Evolutionary conservation across 2,113 vertebrate genomes (phyloP).

Genomic region (Chinchilla lanigera): DNA sequence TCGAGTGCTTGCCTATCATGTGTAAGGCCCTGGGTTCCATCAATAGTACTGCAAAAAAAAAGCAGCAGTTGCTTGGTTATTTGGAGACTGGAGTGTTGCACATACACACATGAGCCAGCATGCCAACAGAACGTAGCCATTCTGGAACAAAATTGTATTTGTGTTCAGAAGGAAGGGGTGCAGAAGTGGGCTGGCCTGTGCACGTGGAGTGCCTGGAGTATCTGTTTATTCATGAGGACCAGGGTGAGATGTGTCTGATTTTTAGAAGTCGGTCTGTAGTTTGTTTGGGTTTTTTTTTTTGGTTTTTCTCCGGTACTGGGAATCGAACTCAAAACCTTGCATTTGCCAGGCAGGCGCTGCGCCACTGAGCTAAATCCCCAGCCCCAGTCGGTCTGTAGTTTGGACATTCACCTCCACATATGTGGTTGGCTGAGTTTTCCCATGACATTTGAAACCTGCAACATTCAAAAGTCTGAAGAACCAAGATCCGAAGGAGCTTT

Average conservation of each 20-base stretch:
- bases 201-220: neutral
- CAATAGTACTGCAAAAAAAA: neutral
- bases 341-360: no score
- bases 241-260: neutral
- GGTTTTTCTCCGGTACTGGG: no score
- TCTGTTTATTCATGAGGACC: neutral
- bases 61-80: neutral
- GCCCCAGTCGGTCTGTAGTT: neutral
- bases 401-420: neutral
- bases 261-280: neutral
- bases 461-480: neutral
- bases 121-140: neutral
- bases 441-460: neutral
- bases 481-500: neutral
- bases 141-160: neutral
- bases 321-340: no score
- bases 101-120: neutral
- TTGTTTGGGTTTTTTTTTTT: no score
- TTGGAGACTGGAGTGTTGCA: neutral
- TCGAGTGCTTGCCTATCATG: neutral
- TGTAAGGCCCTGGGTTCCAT: neutral
- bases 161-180: neutral
- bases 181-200: neutral
- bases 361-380: no score
- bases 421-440: neutral